Base-by-base conservation (phyloP, 2,113 vertebrate species). In the Polyodon spathula region DNA sequence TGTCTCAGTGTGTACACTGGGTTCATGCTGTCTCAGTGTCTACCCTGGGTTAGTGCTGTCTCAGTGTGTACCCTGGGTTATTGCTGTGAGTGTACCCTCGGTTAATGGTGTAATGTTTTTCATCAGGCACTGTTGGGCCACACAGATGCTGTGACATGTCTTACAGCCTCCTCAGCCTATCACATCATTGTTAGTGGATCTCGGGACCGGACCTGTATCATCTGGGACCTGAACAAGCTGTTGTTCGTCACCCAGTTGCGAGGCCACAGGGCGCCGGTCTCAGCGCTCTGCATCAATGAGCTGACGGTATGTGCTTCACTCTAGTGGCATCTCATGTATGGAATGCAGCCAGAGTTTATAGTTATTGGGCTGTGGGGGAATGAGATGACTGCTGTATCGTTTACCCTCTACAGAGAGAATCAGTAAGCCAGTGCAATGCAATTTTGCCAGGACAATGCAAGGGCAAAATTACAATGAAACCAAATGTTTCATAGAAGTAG, bases 191-290 rank as follows among this genome's bases (percentile, higher is more conserved):
- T 99, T 58, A 97, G 95, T 0, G 96, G 96, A 9, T 97, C 96
- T 0, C 85, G 95, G 4, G 96, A 99, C 68, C 90, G 93, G 39
- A 98, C 96, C 62, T 99, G 95, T 78, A 98, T 98, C 86, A 91
- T 99, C 68, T 99, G 96, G 96, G 96, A 99, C 67, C 82, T 99
- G 69, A 99, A 99, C 69, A 97, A 92, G 66, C 89, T 99, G 1
- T 92, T 93, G 0, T 99, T 99, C 62, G 82, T 99, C 37, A 99
- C 95, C 0, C 96, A 99, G 75, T 88, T 99, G 44, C 78, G 96
- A 4, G 96, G 96, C 2, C 96, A 99, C 77, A 85, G 92, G 12
- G 93, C 95, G 3, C 92, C 96, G 0, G 91, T 99, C 16, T 98
- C 95, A 0, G 93, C 96, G 0, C 90, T 99, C 63, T 97, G 96